phyloP scores from a whole-genome alignment of 2,113 vertebrate species.

The Trinectes maculatus region DNA sequence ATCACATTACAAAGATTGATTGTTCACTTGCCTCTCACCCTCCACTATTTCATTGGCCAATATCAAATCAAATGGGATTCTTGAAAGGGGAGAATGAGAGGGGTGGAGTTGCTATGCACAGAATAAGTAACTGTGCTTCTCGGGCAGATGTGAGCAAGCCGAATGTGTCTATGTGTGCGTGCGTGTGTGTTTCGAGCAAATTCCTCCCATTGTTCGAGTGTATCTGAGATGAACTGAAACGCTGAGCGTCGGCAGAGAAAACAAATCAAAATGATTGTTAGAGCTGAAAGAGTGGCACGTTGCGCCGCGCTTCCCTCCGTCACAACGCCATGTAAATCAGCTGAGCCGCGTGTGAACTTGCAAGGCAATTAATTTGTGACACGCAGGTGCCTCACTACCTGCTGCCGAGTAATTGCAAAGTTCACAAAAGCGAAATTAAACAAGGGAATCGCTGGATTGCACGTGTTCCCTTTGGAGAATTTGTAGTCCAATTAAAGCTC shows the following conservation, averaged over 20 bases:
- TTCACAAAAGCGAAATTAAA: conserved; percentile 68
- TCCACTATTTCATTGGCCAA: conserved; percentile 79
- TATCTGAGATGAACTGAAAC: conserved; percentile 59
- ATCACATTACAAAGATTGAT: conserved; percentile 84
- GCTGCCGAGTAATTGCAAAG: conserved; percentile 59
- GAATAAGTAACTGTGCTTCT: conserved; percentile 57
- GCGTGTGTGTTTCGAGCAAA: conserved; percentile 49
- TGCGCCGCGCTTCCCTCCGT: conserved; percentile 32
- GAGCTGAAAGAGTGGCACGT: conserved; percentile 61
- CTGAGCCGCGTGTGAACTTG: conserved; percentile 46
- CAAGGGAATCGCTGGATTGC: conserved; percentile 35
- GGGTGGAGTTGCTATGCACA: conserved; percentile 67
- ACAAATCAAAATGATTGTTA: conserved; percentile 67
- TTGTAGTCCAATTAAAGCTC: conserved; percentile 67
- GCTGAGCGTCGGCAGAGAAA: conserved; percentile 58
- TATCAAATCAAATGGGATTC: conserved; percentile 78
- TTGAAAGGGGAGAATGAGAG: conserved; percentile 63
- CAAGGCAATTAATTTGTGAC: conserved; percentile 63
- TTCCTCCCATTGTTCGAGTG: conserved; percentile 66
- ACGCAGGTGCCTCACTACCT: conserved; percentile 46
- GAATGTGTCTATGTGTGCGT: neutral
- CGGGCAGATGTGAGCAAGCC: conserved; percentile 38
- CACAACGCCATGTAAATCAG: conserved; percentile 57
- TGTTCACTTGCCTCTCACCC: conserved; percentile 81
- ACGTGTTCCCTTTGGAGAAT: conserved; percentile 53